Evolutionary conservation across 1,140 invertebrate species (phyloP), one percentile per base, ranked within the genome.

Genomic region (Copidosoma floridanum): DNA sequence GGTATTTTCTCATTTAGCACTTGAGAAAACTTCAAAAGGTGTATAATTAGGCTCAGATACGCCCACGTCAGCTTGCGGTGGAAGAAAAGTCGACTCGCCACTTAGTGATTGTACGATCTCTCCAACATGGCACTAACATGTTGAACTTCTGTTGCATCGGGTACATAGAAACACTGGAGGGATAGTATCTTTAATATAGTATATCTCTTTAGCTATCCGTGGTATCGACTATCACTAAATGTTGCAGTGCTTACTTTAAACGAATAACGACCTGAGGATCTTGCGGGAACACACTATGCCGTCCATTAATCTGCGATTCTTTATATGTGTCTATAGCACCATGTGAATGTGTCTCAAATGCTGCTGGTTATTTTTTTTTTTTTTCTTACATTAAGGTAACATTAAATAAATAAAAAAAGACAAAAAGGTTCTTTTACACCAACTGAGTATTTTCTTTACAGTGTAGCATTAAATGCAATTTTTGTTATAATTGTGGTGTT

Each of bases 231-330:
- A 11, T 65, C 60, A 54, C 65, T 67, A 65, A 65, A 56, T 57
- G 58, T 65, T 41, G 44, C 37, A 61, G 57, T 61, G 44, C 37
- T 63, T 57, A 35, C 46, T 61, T 52, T n/a, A n/a, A n/a, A n/a
- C n/a, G n/a, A n/a, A n/a, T n/a, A 71, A 61, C 68, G 65, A 73
- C 57, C 59, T 50, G 71, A 77, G 60, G 75, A 76, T 77, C 75
- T 77, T 72, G 72, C 75, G 75, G 75, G 75, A 76, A 72, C 61
- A 74, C 53, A 70, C 63, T 67, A 76, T 73, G 71, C 75, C 75
- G 75, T 77, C 74, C 75, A 76, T 71, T 69, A 52, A 53, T 71
- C 46, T 68, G 55, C 64, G 68, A 75, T 65, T 75, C 61, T 66
- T 66, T 51, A n/a, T 71, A 68, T 70, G 70, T 67, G 65, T 73